A percentile compares a stretch with the other conserved stretches of the same genome.
These are phyloP conservation scores for Tetramorium bicarinatum DNA, from an alignment of 2,888 invertebrate species.

Conservation along the genomic window DNA sequence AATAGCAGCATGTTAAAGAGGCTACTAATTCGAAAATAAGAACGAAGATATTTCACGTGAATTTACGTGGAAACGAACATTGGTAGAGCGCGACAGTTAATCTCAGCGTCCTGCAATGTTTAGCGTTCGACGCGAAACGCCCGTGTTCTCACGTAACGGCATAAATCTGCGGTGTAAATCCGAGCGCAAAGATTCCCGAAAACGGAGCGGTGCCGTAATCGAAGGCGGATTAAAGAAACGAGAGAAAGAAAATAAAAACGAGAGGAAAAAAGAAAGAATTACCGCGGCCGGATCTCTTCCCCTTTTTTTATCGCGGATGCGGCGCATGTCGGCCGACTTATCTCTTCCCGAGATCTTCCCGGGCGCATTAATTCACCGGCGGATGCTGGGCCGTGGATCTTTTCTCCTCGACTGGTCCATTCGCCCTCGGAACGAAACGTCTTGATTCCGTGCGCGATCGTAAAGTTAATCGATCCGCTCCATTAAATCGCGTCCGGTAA, in stretches of 20 bases:
- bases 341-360: conserved; percentile 55
- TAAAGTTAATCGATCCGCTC: conserved; percentile 72
- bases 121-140: background rate
- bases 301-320: conserved; percentile 42
- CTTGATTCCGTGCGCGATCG: conserved; percentile 69
- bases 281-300: conserved; percentile 25
- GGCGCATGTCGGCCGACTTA: conserved; percentile 44
- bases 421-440: conserved; percentile 60
- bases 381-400: conserved; percentile 48
- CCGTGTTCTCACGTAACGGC: conserved; percentile 41
- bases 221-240: conserved; percentile 29
- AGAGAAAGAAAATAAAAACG: background rate
- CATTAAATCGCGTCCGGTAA: conserved; percentile 70
- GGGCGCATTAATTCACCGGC: conserved; percentile 67
- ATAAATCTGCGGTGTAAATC: conserved; percentile 64
- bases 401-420: conserved; percentile 21
- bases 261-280: conserved; percentile 16
- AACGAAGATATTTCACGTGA: background rate
- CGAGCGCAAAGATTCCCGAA: conserved; percentile 29
- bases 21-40: background rate
- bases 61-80: conserved; percentile 22
- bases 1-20: background rate
- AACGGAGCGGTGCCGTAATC: conserved; percentile 36
- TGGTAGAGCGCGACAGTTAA: conserved; percentile 21
- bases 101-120: background rate